Base-by-base conservation (phyloP, 1,140 invertebrate species). In the Euura saliciscinereae region DNA sequence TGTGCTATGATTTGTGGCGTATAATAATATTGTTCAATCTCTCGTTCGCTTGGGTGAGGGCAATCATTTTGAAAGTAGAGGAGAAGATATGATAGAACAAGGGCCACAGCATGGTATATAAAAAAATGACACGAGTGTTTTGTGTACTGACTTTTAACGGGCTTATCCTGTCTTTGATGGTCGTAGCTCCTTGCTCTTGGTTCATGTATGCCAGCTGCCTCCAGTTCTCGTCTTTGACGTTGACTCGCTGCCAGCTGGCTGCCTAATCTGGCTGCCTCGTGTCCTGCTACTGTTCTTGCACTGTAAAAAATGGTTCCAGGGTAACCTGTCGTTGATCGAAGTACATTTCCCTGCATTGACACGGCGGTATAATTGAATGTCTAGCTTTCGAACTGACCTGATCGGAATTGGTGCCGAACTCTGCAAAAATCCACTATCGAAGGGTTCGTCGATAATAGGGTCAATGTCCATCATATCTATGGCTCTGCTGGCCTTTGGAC, bases 221-320 rank as follows among this genome's bases (percentile, higher is more conserved):
- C 85, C 65, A 85, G 88, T 74, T 84, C 82, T 76, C 89, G 78
- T 70, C 84, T 78, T 70, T 86, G 82, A 74, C 90, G 86, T 74
- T 89, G 87, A 80, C 90, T 91, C 70, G 91, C 88, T 13, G 91
- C 91, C 43, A 94, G 84, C 82, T 94, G 92, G 75, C 91, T 92
- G 64, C 90, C 93, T 42, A 94, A 85, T 45, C 92, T 89, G 69
- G 91, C 91, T n/a, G 93, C 93, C 87, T 94, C 93, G 75, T 94
- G 93, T 0, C 93, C 93, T 73, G 92, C 91, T 13, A 94, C 93
- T 11, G 93, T 94, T 83, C 94, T 93, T 76, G 89, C 86, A 79
- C 87, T 90, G 46, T 81, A 80, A 71, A 6, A 70, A 70, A 70
- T 68, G 71, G 71, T 44, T n/a, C 45, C 28, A 11, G 64, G 8